Evolutionary conservation across 2,113 vertebrate genomes (phyloP).

Genomic region (Leptocoma aspasia): DNA sequence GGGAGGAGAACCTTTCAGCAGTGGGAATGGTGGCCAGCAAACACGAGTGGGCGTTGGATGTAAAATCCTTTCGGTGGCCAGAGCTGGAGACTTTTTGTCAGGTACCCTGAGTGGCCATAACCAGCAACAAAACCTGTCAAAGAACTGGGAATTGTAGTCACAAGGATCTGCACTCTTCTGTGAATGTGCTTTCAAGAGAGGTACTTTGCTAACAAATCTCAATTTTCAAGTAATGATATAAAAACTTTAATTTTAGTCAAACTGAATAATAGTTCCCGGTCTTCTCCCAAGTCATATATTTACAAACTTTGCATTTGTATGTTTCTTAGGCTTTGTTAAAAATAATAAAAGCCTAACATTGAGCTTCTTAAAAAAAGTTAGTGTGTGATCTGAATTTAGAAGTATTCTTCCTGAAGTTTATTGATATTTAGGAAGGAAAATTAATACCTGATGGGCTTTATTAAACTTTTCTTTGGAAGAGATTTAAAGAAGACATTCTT

Average conservation of each 20-base stretch:
- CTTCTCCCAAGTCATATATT: background rate
- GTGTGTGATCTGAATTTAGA: background rate
- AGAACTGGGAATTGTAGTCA: background rate
- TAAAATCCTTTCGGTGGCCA: background rate
- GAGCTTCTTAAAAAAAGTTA: background rate
- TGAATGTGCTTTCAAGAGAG: background rate
- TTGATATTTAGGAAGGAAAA: background rate
- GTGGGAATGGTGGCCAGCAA: background rate
- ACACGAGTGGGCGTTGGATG: fast-evolving
- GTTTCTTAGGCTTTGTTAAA: background rate
- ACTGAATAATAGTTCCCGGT: background rate
- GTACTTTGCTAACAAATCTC: background rate
- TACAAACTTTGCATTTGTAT: background rate
- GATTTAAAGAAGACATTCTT: background rate
- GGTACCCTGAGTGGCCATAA: background rate
- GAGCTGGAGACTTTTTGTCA: background rate
- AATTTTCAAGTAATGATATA: background rate
- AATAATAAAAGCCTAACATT: background rate
- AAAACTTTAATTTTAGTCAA: background rate
- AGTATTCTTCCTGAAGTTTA: background rate
- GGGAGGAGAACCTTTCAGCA: slow-evolving; percentile 15
- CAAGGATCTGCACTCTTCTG: background rate
- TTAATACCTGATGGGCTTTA: background rate
- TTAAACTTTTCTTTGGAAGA: background rate
- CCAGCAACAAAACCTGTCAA: background rate